Evolutionary conservation across 2,797 vertebrate genomes (phyloP), one percentile per base, ranked within the genome.

Genomic region (Trachops cirrhosus): DNA sequence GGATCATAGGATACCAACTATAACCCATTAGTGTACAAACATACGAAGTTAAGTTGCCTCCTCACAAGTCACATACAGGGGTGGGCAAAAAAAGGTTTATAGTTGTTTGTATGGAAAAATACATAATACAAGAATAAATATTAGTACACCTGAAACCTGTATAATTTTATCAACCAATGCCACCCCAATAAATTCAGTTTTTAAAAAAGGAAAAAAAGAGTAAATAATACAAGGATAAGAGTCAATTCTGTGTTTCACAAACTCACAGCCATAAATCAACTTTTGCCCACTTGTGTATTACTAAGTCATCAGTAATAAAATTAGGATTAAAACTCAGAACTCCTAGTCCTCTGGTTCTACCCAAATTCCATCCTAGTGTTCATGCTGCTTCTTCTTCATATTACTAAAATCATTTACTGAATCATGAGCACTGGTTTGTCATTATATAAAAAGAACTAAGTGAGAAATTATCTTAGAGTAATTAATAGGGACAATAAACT

Each of bases 311-410:
- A 82, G 21, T 64, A 78, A 62, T 3, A 89, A 9, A 77, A 90
- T 85, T 48, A 70, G 34, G 48, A 74, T 62, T 91, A 91, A 87
- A 94, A 75, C 70, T 96, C 57, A 92, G 34, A 83, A 22, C 34
- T 85, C 29, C 37, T 48, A 29, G 19, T 93, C 37, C 44, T 52
- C 52, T 88, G 57, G 9, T 87, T 70, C 64, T 74, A 79, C 0
- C 15, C n/a, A 87, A 82, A 68, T 79, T 74, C 34, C 29, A 26
- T 75, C 18, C 39, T 54, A 54, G 32, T 74, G 75, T 44, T 73
- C 85, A 85, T 57, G 26, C 59, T 84, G 37, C 48, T 77, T 34
- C 9, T 77, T 73, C 39, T 84, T 86, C 50, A 34, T 73, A 44
- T 62, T 94, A 89, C 21, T 82, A 22, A 82, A 74, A 74, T 50